A percentile compares a stretch with the other conserved stretches of the same genome.
These are phyloP conservation scores for Charina bottae DNA, from an alignment of 2,113 vertebrate genomes.

Conservation along the genomic window DNA sequence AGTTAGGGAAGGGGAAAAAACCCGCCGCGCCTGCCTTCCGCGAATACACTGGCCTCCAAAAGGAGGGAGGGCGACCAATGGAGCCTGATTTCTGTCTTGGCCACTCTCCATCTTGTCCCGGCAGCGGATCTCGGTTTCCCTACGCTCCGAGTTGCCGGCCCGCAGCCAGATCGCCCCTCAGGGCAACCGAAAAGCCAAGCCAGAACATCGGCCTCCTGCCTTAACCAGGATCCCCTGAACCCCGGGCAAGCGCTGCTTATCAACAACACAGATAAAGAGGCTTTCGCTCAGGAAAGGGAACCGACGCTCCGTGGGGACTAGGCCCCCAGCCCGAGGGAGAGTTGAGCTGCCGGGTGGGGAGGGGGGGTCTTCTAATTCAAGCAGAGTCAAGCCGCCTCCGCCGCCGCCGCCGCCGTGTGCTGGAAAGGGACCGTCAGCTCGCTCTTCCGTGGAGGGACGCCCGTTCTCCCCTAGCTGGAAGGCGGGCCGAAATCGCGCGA, in stretches of 20 bases:
- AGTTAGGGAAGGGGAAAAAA: not conserved
- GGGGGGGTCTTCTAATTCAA: not conserved
- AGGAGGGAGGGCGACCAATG: not conserved
- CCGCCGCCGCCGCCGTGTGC: not conserved
- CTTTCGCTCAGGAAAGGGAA: not conserved
- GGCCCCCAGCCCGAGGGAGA: not conserved
- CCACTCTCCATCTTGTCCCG: not conserved
- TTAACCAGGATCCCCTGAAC: not conserved
- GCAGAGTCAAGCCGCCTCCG: not conserved
- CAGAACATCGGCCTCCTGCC: not conserved
- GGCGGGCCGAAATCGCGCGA: not conserved
- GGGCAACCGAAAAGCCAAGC: not conserved
- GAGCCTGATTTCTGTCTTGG: not conserved
- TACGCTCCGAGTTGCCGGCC: not conserved
- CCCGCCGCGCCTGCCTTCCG: too few relatives aligned
- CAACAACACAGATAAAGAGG: not conserved
- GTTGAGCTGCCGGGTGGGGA: not conserved
- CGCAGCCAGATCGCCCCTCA: not conserved
- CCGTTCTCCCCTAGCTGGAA: not conserved
- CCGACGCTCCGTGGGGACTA: too few relatives aligned
- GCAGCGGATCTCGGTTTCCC: not conserved
- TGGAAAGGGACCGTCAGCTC: not conserved
- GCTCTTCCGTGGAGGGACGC: not conserved
- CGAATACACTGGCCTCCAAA: not conserved
- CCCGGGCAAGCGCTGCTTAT: not conserved